These are phyloP conservation scores for Erebia palarica DNA, from an alignment of 2,888 invertebrate genomes.

Conservation along the genomic window DNA sequence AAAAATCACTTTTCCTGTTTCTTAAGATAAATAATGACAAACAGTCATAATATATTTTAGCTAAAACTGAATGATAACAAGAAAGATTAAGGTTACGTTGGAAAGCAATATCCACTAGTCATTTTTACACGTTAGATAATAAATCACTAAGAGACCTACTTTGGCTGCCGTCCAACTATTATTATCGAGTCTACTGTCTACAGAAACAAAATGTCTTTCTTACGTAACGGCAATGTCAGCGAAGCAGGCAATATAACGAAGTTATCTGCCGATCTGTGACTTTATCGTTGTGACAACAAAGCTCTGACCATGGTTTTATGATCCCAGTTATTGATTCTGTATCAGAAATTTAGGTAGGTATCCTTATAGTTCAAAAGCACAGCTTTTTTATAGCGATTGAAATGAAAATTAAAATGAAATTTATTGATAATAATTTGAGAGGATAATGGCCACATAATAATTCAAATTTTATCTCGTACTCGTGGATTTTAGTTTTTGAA, in stretches of 20 bases:
- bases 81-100: not conserved
- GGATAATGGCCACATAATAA: too few species aligned
- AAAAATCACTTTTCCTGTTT: too few species aligned
- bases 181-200: not conserved
- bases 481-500: too few species aligned
- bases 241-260: not conserved
- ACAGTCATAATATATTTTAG: too few species aligned
- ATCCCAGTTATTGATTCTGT: not conserved
- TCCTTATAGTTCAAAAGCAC: not conserved
- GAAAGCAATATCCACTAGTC: not conserved
- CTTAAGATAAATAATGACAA: too few species aligned
- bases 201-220: not conserved
- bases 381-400: too few species aligned
- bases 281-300: not conserved
- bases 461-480: too few species aligned
- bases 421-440: too few species aligned
- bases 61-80: too few species aligned
- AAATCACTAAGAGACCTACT: not conserved
- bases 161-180: not conserved
- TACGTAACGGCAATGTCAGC: not conserved
- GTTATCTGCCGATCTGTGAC: not conserved
- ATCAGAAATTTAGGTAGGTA: not conserved
- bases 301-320: not conserved
- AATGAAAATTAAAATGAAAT: too few species aligned
- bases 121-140: not conserved